phyloP scores from a whole-genome alignment of 2,113 vertebrate species.

The Cyanistes caeruleus region DNA sequence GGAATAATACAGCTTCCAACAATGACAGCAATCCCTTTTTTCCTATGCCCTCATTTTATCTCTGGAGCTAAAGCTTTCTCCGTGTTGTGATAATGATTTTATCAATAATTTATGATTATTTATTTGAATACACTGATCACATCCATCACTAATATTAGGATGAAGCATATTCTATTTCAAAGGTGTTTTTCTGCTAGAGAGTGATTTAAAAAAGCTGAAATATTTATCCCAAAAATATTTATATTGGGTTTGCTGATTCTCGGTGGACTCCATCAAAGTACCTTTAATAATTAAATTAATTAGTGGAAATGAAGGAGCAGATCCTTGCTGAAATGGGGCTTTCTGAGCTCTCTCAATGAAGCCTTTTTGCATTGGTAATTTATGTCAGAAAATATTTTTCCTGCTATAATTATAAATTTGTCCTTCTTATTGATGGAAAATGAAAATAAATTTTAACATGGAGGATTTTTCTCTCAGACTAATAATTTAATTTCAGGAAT shows the following conservation, averaged over 20 bases:
- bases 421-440: accelerated
- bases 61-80: neutral
- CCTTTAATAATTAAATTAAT: neutral
- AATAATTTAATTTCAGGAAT: neutral
- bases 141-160: neutral
- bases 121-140: neutral
- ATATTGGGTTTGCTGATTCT: neutral
- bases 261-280: neutral
- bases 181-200: neutral
- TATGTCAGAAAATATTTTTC: neutral
- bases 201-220: neutral
- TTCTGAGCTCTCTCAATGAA: neutral
- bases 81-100: constrained; percentile 18
- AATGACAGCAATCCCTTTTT: neutral
- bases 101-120: constrained; percentile 31
- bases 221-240: neutral
- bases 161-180: neutral
- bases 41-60: neutral
- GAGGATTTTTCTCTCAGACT: neutral
- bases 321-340: neutral
- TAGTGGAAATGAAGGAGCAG: neutral
- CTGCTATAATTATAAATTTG: neutral
- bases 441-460: neutral
- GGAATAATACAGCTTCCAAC: neutral
- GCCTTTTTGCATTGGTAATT: neutral